phyloP scores from a whole-genome alignment of 2,888 invertebrate species.

The Linnaemya vulpina region DNA sequence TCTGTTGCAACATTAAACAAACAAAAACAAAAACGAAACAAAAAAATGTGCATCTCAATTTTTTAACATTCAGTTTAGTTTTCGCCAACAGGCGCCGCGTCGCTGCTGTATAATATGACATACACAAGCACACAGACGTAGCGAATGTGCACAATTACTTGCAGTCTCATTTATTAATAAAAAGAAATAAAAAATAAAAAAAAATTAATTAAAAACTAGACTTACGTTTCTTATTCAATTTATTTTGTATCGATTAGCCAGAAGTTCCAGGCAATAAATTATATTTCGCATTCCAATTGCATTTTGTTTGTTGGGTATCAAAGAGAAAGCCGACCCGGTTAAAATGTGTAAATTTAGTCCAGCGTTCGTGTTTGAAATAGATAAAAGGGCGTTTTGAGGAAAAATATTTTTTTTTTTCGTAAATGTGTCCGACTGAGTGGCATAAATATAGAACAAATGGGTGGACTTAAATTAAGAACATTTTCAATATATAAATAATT shows the following conservation, averaged over 20 bases:
- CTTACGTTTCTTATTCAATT: slow-evolving; percentile 15
- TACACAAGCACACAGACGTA: background rate
- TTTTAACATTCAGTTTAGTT: slow-evolving; percentile 38
- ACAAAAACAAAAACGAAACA: background rate
- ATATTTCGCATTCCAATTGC: slow-evolving; percentile 67
- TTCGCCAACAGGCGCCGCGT: slow-evolving; percentile 53
- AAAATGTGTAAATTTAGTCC: slow-evolving; percentile 32
- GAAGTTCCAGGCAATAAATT: slow-evolving; percentile 34
- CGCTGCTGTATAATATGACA: slow-evolving; percentile 9
- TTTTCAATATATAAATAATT: background rate
- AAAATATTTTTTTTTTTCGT: slow-evolving; percentile 7
- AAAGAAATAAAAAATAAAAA: background rate
- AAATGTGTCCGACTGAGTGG: background rate
- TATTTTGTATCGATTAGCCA: slow-evolving; percentile 34
- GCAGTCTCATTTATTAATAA: background rate
- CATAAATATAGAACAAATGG: slow-evolving; percentile 53
- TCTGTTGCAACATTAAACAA: slow-evolving; percentile 57
- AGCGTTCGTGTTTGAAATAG: slow-evolving; percentile 50
- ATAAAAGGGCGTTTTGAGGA: slow-evolving; percentile 64
- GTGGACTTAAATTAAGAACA: slow-evolving; percentile 50
- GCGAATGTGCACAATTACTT: background rate
- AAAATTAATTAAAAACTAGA: background rate
- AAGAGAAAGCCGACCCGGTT: slow-evolving; percentile 57
- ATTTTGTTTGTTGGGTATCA: slow-evolving; percentile 60
- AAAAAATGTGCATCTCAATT: slow-evolving; percentile 30